phyloP scores from a whole-genome alignment of 2,797 vertebrate genomes.

The Onychomys arenicola region DNA sequence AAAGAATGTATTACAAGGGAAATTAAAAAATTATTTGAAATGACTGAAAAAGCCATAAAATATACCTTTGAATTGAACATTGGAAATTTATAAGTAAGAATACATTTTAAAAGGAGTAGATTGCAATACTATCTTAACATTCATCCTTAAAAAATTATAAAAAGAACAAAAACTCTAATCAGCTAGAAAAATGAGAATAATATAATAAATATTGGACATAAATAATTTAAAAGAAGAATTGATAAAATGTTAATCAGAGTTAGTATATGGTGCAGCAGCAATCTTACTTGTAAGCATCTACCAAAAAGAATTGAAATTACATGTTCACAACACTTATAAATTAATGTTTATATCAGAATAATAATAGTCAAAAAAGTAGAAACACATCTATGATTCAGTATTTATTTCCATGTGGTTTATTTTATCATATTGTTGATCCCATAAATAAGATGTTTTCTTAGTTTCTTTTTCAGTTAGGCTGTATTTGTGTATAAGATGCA shows the following conservation, averaged over 20 bases:
- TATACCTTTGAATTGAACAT: neutral
- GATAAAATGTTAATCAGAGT: neutral
- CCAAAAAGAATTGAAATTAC: neutral
- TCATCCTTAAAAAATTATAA: neutral
- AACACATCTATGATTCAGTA: too few species aligned
- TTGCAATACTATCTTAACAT: neutral
- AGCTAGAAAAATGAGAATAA: neutral
- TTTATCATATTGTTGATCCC: neutral
- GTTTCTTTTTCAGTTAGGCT: neutral
- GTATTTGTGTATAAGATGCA: neutral
- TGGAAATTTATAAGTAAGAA: neutral
- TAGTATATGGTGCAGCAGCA: neutral
- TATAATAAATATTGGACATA: neutral
- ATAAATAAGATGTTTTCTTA: neutral
- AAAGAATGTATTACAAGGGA: neutral
- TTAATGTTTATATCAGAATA: neutral
- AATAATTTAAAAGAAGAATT: neutral
- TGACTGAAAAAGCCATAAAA: neutral
- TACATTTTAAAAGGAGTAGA: neutral
- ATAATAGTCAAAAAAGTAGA: neutral
- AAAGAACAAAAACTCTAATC: neutral
- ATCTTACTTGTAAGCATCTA: neutral
- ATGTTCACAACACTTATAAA: neutral
- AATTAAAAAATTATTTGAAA: neutral
- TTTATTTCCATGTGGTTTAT: neutral